Evolutionary conservation across 2,888 invertebrate genomes (phyloP), one percentile per base, ranked within the genome.

Genomic region (Apamea crenata): DNA sequence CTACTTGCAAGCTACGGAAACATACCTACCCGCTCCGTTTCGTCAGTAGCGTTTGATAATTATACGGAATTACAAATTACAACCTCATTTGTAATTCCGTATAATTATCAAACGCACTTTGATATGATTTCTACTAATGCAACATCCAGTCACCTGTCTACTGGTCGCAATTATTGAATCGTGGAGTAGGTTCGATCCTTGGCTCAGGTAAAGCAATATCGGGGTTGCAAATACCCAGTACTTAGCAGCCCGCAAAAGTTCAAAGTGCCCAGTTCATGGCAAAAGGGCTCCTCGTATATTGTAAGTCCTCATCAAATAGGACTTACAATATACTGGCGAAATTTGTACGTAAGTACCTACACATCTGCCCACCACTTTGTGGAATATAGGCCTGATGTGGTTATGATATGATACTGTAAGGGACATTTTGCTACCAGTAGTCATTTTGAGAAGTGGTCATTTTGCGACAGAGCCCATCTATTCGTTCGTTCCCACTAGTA

Each of bases 1-100:
- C 14, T 44, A 56, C 68, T 63, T 53, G 65, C n/a, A 71, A 65
- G 63, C 56, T n/a, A 47, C 56, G 74, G 83, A 56, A 70, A 63
- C 36, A 76, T 69, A 69, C 65, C n/a, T 74, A 50, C 29, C 18
- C 40, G 53, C 16, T 50, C 56, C 29, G 25, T 71, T 71, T 77
- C 36, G 14, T 79, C 59, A 67, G 71, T 29, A 67, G n/a, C 25
- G n/a, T 74, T 80, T 74, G 56, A 65, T 84, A 72, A 77, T 84
- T 74, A 77, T 47, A 79, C 76, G 47, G 36, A 74, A 68, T 65
- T 71, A 77, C 71, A 59, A 81, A 63, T 81, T n/a, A n/a, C n/a
- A n/a, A n/a, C n/a, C n/a, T n/a, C n/a, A n/a, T n/a, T n/a, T n/a
- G n/a, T n/a, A n/a, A n/a, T n/a, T n/a, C n/a, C n/a, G n/a, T n/a